These are phyloP conservation scores for western clawed frog (Xenopus tropicalis) DNA, from an alignment of 2,113 vertebrate genomes.

Conservation along the genomic window DNA sequence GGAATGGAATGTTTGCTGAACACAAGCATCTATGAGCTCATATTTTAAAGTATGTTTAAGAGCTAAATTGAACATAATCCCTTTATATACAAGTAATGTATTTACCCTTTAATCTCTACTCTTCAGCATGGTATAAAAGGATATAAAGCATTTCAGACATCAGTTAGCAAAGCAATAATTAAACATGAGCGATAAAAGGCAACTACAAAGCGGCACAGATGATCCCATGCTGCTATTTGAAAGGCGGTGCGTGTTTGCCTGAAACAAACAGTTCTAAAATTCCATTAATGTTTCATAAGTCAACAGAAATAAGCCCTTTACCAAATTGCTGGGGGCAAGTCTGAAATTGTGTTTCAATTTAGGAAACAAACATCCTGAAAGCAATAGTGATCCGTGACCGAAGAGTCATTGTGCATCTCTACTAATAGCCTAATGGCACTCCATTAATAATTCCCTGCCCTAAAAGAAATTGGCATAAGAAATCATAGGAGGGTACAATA, in stretches of 20 bases:
- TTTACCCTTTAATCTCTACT: background rate
- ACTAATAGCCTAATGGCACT: background rate
- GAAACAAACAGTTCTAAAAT: constrained; percentile 9
- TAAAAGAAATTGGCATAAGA: too few relatives aligned
- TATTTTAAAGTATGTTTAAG: too few relatives aligned
- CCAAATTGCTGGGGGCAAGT: background rate
- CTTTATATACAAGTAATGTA: too few relatives aligned
- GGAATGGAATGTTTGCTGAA: too few relatives aligned
- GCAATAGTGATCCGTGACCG: constrained; percentile 1
- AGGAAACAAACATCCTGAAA: background rate
- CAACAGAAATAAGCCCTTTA: constrained; percentile 14
- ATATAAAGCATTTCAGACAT: constrained; percentile 9
- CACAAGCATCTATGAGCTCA: too few relatives aligned
- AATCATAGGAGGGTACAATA: too few relatives aligned
- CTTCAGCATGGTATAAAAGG: background rate
- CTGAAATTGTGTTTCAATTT: constrained; percentile 9
- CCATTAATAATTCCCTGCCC: too few relatives aligned
- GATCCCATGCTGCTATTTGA: background rate
- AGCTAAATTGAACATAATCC: too few relatives aligned
- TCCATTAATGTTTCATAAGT: constrained; percentile 26
- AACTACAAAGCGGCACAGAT: constrained; percentile 12
- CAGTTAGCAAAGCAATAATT: background rate
- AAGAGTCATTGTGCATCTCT: constrained; percentile 7
- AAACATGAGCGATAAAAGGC: constrained; percentile 17
- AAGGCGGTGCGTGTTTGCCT: too few relatives aligned